Conservation (phyloP, 1,140 invertebrate genomes). For the Hestina assimilis region DNA sequence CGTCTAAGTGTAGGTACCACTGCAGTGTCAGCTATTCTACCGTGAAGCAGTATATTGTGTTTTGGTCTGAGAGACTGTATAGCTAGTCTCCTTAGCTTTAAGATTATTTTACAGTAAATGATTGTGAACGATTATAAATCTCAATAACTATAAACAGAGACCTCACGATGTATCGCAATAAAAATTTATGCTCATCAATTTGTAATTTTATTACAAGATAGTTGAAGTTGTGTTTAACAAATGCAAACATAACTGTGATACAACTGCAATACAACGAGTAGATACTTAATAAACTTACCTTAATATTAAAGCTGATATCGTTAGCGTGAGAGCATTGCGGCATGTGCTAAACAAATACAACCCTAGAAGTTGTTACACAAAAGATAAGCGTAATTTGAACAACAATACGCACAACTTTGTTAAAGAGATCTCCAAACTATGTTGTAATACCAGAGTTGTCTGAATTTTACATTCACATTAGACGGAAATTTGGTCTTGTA, state of each 20-base stretch:
- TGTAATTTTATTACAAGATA: too few species aligned
- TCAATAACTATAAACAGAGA: too few species aligned
- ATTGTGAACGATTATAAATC: too few species aligned
- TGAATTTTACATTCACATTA: slow-evolving; percentile 70
- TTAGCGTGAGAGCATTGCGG: slow-evolving; percentile 27
- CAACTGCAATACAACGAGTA: slow-evolving; percentile 8
- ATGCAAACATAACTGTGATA: slow-evolving; percentile 7
- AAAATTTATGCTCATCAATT: too few species aligned
- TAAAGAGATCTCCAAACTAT: slow-evolving; percentile 56
- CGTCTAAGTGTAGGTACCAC: too few species aligned
- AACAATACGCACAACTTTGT: slow-evolving; percentile 53
- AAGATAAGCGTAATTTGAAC: slow-evolving; percentile 51
- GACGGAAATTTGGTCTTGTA: slow-evolving; percentile 24
- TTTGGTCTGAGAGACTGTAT: too few species aligned
- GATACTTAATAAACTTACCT: slow-evolving; percentile 20
- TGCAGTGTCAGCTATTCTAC: too few species aligned
- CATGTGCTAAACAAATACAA: slow-evolving; percentile 28
- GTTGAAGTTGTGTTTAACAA: not conserved
- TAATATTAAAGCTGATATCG: slow-evolving; percentile 32
- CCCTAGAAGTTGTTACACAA: slow-evolving; percentile 29
- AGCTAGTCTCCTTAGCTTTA: too few species aligned
- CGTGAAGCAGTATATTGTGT: too few species aligned
- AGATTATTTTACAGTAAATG: too few species aligned
- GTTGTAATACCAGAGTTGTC: slow-evolving; percentile 35
- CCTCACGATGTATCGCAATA: too few species aligned